phyloP scores from a whole-genome alignment of 2,797 vertebrate species.

The Clarias fuscus region DNA sequence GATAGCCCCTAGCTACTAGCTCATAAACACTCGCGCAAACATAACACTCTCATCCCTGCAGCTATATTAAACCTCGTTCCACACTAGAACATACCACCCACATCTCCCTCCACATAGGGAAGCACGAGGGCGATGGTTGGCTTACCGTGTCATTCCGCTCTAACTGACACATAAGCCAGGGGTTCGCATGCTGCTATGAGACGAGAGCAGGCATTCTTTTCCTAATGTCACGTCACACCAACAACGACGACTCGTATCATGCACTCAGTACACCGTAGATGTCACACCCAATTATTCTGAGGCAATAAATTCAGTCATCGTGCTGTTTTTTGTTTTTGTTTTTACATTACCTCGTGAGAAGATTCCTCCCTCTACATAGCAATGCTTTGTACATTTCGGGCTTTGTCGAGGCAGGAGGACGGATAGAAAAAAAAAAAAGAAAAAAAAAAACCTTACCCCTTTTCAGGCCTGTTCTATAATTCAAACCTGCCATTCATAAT shows the following conservation, averaged over 20 bases:
- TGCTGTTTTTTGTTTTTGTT: background rate
- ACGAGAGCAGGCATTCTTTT: conserved; percentile 30
- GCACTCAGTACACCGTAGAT: background rate
- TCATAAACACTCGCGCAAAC: conserved; percentile 20
- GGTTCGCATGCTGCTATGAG: conserved; percentile 19
- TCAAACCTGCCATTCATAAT: conserved; percentile 17
- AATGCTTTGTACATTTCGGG: background rate
- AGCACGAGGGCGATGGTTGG: conserved; percentile 14
- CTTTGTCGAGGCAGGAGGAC: conserved; percentile 10
- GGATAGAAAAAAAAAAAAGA: background rate
- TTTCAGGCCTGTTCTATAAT: conserved; percentile 5
- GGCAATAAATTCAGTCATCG: conserved; percentile 7
- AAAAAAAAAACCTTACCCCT: background rate
- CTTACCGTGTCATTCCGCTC: conserved; percentile 3
- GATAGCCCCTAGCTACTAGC: conserved; percentile 4
- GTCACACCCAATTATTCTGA: conserved; percentile 12
- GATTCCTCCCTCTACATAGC: conserved; percentile 6
- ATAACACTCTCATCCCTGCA: background rate
- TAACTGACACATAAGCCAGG: conserved; percentile 17
- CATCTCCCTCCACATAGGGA: conserved; percentile 24
- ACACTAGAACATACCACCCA: conserved; percentile 32
- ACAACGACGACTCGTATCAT: conserved; percentile 5
- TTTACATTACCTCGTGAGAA: background rate
- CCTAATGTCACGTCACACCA: conserved; percentile 36
- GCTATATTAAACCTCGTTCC: conserved; percentile 48